phyloP scores from a whole-genome alignment of 2,888 invertebrate genomes.

The Schizaphis graminum region DNA sequence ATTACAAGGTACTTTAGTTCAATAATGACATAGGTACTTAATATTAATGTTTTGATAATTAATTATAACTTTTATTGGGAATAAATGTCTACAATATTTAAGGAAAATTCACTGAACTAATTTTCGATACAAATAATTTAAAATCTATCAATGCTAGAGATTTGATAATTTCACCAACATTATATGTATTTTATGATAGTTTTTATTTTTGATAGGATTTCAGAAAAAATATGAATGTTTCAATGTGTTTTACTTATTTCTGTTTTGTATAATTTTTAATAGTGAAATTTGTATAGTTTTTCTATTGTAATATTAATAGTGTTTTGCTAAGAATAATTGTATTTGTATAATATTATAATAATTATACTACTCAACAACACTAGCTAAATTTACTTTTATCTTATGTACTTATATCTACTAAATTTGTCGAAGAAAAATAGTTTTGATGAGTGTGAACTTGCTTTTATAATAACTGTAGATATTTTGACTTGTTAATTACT shows the following conservation, averaged over 20 bases:
- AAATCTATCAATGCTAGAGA: neutral
- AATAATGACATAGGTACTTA: neutral
- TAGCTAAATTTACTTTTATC: no score
- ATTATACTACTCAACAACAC: no score
- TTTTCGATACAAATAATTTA: neutral
- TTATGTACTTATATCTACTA: neutral
- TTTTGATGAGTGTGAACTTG: neutral
- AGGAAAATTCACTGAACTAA: neutral
- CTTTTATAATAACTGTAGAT: neutral
- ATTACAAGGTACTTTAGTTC: neutral
- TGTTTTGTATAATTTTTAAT: neutral
- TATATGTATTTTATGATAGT: neutral
- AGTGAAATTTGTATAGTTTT: neutral
- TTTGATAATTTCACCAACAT: neutral
- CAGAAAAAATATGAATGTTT: neutral
- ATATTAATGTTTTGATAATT: neutral
- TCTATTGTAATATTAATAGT: no score
- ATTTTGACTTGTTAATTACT: neutral
- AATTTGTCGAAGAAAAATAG: neutral
- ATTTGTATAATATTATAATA: no score
- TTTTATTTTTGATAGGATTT: neutral
- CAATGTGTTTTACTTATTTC: neutral
- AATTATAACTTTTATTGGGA: neutral
- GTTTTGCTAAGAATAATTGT: no score
- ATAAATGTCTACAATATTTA: neutral